Base-by-base conservation (phyloP, 2,113 vertebrate genomes). In the Ciconia maguari region DNA sequence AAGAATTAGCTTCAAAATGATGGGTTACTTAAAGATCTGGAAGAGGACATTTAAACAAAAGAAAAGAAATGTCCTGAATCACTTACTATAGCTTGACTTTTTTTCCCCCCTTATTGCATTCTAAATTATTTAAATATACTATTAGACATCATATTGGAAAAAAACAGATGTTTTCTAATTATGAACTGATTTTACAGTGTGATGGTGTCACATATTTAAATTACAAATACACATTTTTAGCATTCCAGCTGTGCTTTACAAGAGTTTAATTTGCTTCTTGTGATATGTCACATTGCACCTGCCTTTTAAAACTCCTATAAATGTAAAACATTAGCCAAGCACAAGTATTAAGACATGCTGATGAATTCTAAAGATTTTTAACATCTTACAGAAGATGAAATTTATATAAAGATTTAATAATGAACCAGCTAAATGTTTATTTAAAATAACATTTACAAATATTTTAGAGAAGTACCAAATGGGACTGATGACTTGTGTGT, bases 91-190 rank as follows among this genome's bases (percentile, higher is more conserved):
- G 87, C 96, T 93, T 93, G 93, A 96, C 92, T 98, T 89, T 66
- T 6, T 68, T 69, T 6, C 6, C 4, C 11, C 24, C 32, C 97
- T 97, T 98, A 98, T 90, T 98, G 97, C 97, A 97, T 98, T 98
- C 96, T 98, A 98, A 98, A 98, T 98, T 98, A 98, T 98, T 98
- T 98, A 98, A 98, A 98, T 98, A 98, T 98, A 98, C 98, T 98
- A 98, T 98, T 98, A 98, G 97, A 96, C 97, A 98, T 98, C 97
- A 97, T 98, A 98, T 98, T 97, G 97, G 98, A 98, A 98, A 98
- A 96, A 98, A 98, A 97, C 98, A 98, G 98, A 98, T 98, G 98
- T 98, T 98, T 98, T 98, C 98, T 98, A 98, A 98, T 98, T 98
- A 98, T 98, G 97, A 98, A 98, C 98, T 98, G 98, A 98, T 98